A percentile compares a stretch with the other conserved stretches of the same genome.
phyloP scores from a whole-genome alignment of 2,888 invertebrate genomes.

The Drosophila meridionalis region DNA sequence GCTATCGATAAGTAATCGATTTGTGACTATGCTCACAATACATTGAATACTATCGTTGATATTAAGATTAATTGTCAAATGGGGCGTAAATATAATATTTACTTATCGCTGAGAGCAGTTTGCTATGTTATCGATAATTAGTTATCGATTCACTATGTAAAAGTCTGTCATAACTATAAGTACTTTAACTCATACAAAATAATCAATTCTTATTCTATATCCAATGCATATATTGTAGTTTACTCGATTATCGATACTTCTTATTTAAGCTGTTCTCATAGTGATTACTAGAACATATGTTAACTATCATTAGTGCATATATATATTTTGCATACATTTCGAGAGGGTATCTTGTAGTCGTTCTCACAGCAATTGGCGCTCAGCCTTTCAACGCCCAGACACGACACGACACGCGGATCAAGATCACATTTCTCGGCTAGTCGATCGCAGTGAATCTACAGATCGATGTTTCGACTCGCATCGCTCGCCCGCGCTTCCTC shows the following conservation, averaged over 20 bases:
- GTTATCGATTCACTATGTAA: too few relatives aligned
- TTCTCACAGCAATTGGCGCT: conserved; percentile 35
- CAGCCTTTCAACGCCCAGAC: conserved; percentile 66
- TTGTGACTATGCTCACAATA: not conserved
- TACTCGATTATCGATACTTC: not conserved
- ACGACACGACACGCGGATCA: conserved; percentile 37
- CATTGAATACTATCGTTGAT: not conserved
- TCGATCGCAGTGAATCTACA: conserved; percentile 36
- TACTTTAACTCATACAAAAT: too few relatives aligned
- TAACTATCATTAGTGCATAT: too few relatives aligned
- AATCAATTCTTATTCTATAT: too few relatives aligned
- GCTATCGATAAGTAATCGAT: not conserved
- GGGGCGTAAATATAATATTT: too few relatives aligned
- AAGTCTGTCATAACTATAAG: too few relatives aligned
- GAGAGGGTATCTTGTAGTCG: not conserved
- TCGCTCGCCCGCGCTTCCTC: conserved; percentile 8
- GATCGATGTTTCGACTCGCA: conserved; percentile 31
- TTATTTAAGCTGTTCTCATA: not conserved
- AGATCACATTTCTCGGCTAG: conserved; percentile 60
- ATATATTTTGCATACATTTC: not conserved
- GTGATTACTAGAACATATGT: not conserved
- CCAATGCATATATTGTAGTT: too few relatives aligned
- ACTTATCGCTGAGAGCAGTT: too few relatives aligned
- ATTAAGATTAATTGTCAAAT: not conserved
- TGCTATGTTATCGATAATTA: not conserved